Evolutionary conservation across 2,113 vertebrate species (phyloP).

Genomic region (Salvelinus sp.): DNA sequence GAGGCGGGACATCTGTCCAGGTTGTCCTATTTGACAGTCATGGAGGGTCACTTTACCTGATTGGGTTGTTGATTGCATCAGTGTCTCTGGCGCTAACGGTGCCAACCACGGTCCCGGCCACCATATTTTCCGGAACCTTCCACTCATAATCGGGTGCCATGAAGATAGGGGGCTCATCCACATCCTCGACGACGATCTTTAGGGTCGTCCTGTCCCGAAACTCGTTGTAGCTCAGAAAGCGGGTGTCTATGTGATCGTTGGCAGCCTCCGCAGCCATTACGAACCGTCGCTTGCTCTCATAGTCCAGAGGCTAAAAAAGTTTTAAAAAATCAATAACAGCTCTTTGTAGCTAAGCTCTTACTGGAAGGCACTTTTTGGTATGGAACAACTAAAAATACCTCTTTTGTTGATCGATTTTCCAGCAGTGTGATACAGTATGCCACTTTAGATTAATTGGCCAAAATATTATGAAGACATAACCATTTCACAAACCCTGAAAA

Average conservation of each 20-base stretch:
- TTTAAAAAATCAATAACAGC: neutral
- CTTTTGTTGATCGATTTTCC: neutral
- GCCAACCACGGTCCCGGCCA: conserved; percentile 74
- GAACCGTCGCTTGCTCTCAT: conserved; percentile 81
- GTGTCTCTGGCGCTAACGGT: conserved; percentile 81
- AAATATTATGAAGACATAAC: conserved; percentile 4
- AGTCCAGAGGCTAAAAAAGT: conserved; percentile 82
- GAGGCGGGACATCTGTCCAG: neutral
- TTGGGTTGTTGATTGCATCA: conserved; percentile 73
- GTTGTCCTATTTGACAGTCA: neutral
- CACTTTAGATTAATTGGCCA: neutral
- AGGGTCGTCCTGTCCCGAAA: conserved; percentile 82
- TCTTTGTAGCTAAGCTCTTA: neutral
- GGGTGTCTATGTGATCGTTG: conserved; percentile 77
- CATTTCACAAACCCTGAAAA: neutral
- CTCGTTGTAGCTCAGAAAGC: conserved; percentile 64
- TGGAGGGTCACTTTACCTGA: conserved; percentile 74
- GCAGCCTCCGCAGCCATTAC: conserved; percentile 76
- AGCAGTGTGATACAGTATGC: neutral
- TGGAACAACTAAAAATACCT: neutral
- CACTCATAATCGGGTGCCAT: conserved; percentile 72
- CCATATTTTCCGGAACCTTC: conserved; percentile 78
- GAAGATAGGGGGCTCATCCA: conserved; percentile 90
- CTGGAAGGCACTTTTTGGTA: neutral
- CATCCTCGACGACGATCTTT: conserved; percentile 83